Base-by-base conservation (phyloP, 2,113 vertebrate genomes). In the Lepus europaeus region DNA sequence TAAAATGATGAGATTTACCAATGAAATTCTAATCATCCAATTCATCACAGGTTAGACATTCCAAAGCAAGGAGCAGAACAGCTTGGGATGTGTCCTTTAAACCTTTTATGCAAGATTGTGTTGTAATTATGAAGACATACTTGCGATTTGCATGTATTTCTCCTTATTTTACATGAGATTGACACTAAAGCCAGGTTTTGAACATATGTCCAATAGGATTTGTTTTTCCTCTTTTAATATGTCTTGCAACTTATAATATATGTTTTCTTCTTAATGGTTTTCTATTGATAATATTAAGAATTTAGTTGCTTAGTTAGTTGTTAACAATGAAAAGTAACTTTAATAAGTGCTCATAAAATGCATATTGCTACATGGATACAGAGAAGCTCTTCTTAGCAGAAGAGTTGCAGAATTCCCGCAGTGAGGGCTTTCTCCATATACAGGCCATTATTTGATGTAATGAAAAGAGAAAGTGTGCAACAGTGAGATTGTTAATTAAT, bases 401-500 rank as follows among this genome's bases (percentile, higher is more conserved):
- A 97, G 96, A 95, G 64, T 97, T 98, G 96, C 97, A 97, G 92
- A 97, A 98, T 98, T 97, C 98, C 97, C 74, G 7, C 96, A 97
- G 96, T 96, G 97, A 98, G 74, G 80, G 86, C 95, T 98, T 99
- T 99, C 98, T 99, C 98, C 98, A 96, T 98, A 99, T 98, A 98
- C 97, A 96, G 98, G 97, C 98, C 98, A 99, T 99, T 99, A 99
- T 99, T 99, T 99, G 99, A 99, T 99, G 99, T 99, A 99, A 99
- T 99, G 99, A 99, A 99, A 99, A 99, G 99, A 99, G 99, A 99
- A 99, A 99, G 99, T 99, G 98, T 99, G 99, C 98, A 99, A 99
- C 98, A 99, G 98, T 98, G 99, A 99, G 98, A 99, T 99, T 99
- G 99, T 99, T 99, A 99, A 99, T 99, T 99, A 99, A 99, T 99